Evolutionary conservation across 2,113 vertebrate species (phyloP), one percentile per base, ranked within the genome.

Genomic region (Platanista minor): DNA sequence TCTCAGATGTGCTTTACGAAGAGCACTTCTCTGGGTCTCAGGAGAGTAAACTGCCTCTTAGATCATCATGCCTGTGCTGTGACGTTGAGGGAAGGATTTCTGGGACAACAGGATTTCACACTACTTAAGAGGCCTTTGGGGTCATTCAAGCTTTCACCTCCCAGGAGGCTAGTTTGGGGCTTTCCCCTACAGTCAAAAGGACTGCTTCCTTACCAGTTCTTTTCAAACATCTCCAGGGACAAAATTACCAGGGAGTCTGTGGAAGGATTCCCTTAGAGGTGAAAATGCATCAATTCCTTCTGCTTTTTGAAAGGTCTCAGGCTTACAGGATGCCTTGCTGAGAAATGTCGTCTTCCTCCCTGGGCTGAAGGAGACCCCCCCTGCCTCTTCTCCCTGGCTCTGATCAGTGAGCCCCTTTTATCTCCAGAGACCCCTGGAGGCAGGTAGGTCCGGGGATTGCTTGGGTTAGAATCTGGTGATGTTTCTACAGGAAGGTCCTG

Each of bases 221-320:
- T 94, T 80, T 77, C 66, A 96, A 92, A 85, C 66, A 67, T 87
- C 69, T 61, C 62, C 39, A 33, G 61, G 54, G 94, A 89, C 90
- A 62, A 29, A 82, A 64, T 74, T 95, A 95, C 69, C 82, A 82
- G 80, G 89, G 74, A 77, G 84, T n/a, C 91, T 41, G 46, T 80
- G 83, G 78, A 87, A 87, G 95, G 91, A 21, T 61, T 89, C 82
- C 74, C 83, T 61, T 25, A 77, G 62, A 64, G 33, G 27, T 66
- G 86, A 77, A 88, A 92, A 93, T 95, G 57, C 96, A 95, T 96
- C 18, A 8, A 67, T 86, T 31, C 90, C 54, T 90, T 94, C 89
- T 91, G 46, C 71, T 57, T 52, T 91, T 93, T 86, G 74, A 72
- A 85, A 91, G n/a, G 71, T 33, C 92, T 64, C 41, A 15, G 72